Evolutionary conservation across 2,888 invertebrate species (phyloP).

Genomic region (Macrosoma leucophasiata): DNA sequence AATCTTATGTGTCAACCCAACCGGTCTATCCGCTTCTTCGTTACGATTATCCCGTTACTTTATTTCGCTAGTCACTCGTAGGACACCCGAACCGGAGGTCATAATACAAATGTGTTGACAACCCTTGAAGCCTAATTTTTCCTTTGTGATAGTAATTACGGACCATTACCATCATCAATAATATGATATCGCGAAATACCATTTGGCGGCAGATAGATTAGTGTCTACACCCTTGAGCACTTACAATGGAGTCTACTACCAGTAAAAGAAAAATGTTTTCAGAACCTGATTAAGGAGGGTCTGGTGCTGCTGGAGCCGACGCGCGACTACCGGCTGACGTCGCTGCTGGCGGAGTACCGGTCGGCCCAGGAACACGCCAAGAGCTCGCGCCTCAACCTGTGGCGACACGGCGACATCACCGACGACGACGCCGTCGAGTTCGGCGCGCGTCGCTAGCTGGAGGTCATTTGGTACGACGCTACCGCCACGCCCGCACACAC

Average conservation of each 20-base stretch:
- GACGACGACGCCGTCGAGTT: constrained; percentile 87
- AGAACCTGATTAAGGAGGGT: constrained; percentile 90
- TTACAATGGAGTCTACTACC: background rate
- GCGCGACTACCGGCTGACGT: constrained; percentile 87
- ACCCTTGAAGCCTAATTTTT: too few relatives aligned
- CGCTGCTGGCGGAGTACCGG: constrained; percentile 87
- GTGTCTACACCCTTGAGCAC: too few relatives aligned
- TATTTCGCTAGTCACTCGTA: too few relatives aligned
- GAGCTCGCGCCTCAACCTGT: constrained; percentile 90
- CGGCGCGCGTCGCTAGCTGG: constrained; percentile 63
- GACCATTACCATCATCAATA: too few relatives aligned
- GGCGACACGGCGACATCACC: constrained; percentile 99
- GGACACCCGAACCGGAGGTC: too few relatives aligned
- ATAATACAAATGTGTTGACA: too few relatives aligned
- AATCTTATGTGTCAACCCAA: too few relatives aligned
- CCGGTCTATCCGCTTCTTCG: too few relatives aligned
- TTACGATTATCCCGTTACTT: too few relatives aligned
- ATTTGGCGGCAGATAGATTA: too few relatives aligned
- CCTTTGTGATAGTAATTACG: too few relatives aligned
- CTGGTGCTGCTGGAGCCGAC: constrained; percentile 86
- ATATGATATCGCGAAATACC: too few relatives aligned
- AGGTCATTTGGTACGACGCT: constrained; percentile 27
- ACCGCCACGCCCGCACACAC: constrained; percentile 30
- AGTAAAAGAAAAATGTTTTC: constrained; percentile 36
- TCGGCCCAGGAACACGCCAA: constrained; percentile 92